phyloP scores from a whole-genome alignment of 2,888 invertebrate species.

The Phengaris arion region DNA sequence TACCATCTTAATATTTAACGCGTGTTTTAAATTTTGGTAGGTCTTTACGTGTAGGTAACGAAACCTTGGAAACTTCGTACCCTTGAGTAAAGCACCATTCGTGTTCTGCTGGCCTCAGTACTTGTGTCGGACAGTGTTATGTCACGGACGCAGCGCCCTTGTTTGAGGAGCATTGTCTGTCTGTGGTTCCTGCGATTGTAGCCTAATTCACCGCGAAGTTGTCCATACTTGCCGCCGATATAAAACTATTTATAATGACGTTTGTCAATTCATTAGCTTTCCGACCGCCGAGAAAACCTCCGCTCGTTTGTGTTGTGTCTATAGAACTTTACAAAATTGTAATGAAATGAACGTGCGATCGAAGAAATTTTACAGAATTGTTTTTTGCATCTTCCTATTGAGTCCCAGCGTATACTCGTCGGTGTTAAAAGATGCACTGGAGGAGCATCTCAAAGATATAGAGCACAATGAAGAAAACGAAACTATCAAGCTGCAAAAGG shows the following conservation, averaged over 20 bases:
- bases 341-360: constrained; percentile 62
- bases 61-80: neutral
- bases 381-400: constrained; percentile 54
- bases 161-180: constrained; percentile 61
- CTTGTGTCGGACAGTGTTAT: constrained; percentile 50
- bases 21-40: neutral
- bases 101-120: constrained; percentile 59
- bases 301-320: constrained; percentile 42
- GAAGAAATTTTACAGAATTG: constrained; percentile 49
- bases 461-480: constrained; percentile 66
- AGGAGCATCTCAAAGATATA: constrained; percentile 72
- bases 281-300: constrained; percentile 44
- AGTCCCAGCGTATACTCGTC: constrained; percentile 55
- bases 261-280: constrained; percentile 53
- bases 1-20: too few relatives aligned
- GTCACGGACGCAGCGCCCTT: constrained; percentile 64
- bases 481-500: constrained; percentile 65
- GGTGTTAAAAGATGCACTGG: constrained; percentile 65
- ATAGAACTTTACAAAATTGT: constrained; percentile 39
- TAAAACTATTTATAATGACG: constrained; percentile 65
- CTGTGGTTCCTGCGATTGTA: constrained; percentile 78
- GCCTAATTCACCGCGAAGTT: constrained; percentile 69
- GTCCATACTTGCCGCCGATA: constrained; percentile 64
- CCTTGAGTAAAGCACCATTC: constrained; percentile 17
- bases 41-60: neutral